phyloP scores from a whole-genome alignment of 2,113 vertebrate species.

The Anolis sagrei region DNA sequence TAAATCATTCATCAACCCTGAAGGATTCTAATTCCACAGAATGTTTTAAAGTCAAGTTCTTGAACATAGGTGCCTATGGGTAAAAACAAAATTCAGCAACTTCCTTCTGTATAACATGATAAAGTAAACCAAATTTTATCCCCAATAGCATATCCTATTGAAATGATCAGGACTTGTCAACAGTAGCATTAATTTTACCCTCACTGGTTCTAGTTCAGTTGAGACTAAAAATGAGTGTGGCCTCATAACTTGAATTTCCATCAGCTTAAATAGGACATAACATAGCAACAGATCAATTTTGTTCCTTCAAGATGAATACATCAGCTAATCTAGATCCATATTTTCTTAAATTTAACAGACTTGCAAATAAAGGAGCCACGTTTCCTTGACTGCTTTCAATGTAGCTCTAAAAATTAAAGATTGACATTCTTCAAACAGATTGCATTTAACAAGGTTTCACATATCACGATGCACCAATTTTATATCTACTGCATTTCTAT shows the following conservation, averaged over 20 bases:
- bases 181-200: too few species aligned
- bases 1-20: not conserved
- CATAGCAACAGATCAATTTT: not conserved
- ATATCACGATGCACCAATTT: not conserved
- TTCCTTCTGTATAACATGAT: not conserved
- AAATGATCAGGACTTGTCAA: too few species aligned
- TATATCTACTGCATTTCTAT: not conserved
- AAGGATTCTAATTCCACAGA: not conserved
- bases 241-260: too few species aligned
- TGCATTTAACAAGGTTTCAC: not conserved
- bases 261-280: not conserved
- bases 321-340: constrained; percentile 32
- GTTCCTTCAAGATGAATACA: constrained; percentile 19
- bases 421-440: not conserved
- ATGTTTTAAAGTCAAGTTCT: not conserved
- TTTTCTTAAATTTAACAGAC: not conserved
- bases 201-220: too few species aligned
- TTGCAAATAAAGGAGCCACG: not conserved
- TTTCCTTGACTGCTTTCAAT: not conserved
- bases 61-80: not conserved
- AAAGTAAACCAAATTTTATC: too few species aligned
- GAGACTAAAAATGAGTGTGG: too few species aligned
- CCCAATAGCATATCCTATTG: too few species aligned
- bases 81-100: not conserved
- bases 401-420: not conserved